phyloP scores from a whole-genome alignment of 2,797 vertebrate species.

The Chelonia mydas region DNA sequence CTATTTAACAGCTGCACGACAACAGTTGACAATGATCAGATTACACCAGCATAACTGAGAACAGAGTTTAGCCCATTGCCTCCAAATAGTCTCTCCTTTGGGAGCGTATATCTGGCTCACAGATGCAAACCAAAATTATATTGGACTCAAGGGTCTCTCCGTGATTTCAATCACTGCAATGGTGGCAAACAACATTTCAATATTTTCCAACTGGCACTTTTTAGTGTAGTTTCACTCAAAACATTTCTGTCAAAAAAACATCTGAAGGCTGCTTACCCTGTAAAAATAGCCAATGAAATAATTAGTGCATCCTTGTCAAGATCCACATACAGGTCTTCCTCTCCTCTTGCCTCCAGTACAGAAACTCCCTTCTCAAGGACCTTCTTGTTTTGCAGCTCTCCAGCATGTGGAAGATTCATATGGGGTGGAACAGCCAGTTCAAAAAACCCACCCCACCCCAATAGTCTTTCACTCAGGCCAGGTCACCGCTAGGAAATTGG shows the following conservation, averaged over 20 bases:
- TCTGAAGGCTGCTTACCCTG: background rate
- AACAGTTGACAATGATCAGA: background rate
- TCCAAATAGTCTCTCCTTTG: background rate
- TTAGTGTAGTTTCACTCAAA: background rate
- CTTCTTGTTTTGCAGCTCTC: background rate
- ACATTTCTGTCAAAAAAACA: background rate
- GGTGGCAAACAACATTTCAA: background rate
- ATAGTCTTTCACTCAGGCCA: background rate
- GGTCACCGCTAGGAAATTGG: background rate
- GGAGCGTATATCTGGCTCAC: no score
- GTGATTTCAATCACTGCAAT: background rate
- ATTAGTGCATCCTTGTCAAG: background rate
- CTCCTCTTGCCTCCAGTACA: background rate
- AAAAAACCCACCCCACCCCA: background rate
- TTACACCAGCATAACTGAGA: background rate
- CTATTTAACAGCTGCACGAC: background rate
- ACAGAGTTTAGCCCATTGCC: background rate
- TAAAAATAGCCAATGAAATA: background rate
- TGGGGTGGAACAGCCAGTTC: accelerated
- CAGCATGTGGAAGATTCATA: background rate
- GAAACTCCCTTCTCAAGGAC: background rate
- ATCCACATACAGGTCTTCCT: background rate
- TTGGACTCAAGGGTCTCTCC: background rate
- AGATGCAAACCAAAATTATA: background rate
- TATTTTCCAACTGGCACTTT: background rate